A percentile compares a stretch with the other conserved stretches of the same genome.
Evolutionary conservation across 2,797 vertebrate genomes (phyloP).

Genomic region (Neosalanx taihuensis): DNA sequence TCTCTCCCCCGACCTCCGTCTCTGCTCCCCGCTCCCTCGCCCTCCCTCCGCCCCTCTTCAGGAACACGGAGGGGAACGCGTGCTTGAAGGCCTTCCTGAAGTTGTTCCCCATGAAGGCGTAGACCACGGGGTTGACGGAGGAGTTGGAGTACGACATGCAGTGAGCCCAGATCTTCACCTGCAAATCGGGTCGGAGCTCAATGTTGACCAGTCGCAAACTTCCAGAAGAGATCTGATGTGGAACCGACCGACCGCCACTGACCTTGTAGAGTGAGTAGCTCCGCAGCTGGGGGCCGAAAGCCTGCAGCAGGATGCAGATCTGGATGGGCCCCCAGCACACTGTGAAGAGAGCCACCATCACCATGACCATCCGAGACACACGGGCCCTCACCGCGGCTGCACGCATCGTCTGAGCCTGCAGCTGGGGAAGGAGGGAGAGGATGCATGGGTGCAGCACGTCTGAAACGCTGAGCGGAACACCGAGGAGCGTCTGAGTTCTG

Average conservation of each 20-base stretch:
- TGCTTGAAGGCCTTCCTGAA: conserved; percentile 76
- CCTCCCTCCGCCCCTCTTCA: conserved; percentile 46
- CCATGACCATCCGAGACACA: conserved; percentile 74
- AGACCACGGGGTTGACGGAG: conserved; percentile 70
- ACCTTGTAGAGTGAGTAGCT: conserved; percentile 70
- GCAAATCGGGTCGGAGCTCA: neutral
- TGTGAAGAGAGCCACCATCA: conserved; percentile 71
- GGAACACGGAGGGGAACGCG: conserved; percentile 67
- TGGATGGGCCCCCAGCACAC: conserved; percentile 74
- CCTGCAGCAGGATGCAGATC: conserved; percentile 73
- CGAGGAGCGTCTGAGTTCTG: no score
- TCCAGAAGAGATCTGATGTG: no score
- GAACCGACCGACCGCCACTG: neutral
- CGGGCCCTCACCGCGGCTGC: conserved; percentile 57
- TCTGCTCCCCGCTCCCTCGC: conserved; percentile 32
- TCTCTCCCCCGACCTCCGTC: conserved; percentile 34
- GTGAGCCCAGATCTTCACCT: conserved; percentile 76
- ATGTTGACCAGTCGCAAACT: neutral
- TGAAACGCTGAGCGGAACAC: neutral
- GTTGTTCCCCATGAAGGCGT: conserved; percentile 77
- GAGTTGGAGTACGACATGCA: conserved; percentile 81
- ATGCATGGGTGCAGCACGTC: neutral
- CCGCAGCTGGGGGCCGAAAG: conserved; percentile 59
- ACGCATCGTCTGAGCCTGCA: conserved; percentile 63
- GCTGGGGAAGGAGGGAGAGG: conserved; percentile 35